Base-by-base conservation (phyloP, 2,888 invertebrate species). In the Diplazon laetatorius region DNA sequence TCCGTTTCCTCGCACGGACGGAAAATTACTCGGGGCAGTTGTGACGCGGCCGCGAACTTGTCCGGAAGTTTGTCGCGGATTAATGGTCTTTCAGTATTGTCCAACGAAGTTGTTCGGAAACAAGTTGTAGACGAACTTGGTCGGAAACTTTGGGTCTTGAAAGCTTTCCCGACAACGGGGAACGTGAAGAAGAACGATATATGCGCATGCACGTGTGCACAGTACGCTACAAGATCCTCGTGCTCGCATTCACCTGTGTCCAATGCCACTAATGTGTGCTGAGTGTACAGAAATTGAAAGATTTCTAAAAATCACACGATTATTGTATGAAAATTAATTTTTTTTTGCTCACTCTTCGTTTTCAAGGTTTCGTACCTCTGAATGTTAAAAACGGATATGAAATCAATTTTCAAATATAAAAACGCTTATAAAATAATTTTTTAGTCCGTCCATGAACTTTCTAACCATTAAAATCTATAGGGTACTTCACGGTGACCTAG, bases 21-120 rank as follows among this genome's bases (percentile, higher is more conserved):
- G 76, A 75, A 82, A 77, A 82, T 82, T 71, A 79, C 77, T 71
- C 12, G 60, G 39, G 75, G 78, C 78, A 80, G 70, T 76, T 70
- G 63, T 65, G 78, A 68, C 77, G 80, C n/a, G n/a, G n/a, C 46
- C 46, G 76, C 76, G 52, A 81, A 82, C 73, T 81, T 79, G 75
- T 69, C 52, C 75, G 74, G 68, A 76, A 79, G 76, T 79, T 78
- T 75, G 71, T 74, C 78, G 68, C 79, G 79, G 78, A 82, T 82
- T 82, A 82, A 82, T 82, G 80, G 82, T 80, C 75, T 80, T 70
- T 52, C 52, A 73, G 82, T 79, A 79, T 80, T 79, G 80, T 82
- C 78, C 69, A 42, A 6, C 70, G 48, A 78, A 82, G 78, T 79
- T 82, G n/a, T 79, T 75, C 73, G 59, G 75, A 79, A 76, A 80